Percentiles rank a stretch among this genome's conserved stretches.
Evolutionary conservation across 2,797 vertebrate species (phyloP).

Genomic region (Mareca strepera): DNA sequence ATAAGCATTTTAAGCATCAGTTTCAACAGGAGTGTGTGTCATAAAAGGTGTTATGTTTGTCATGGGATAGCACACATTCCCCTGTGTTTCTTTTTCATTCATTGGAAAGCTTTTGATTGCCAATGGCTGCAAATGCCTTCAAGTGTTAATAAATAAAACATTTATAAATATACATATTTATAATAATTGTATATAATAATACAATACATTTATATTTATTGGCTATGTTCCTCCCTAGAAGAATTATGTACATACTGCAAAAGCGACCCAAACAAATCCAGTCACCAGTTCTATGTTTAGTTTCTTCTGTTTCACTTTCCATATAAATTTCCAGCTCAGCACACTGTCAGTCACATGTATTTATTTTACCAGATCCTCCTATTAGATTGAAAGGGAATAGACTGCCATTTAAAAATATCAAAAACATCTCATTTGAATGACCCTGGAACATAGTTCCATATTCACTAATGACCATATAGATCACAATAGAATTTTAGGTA

Average conservation of each 20-base stretch:
- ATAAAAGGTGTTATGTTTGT: not conserved
- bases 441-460: slow-evolving; percentile 3
- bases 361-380: not conserved
- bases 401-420: not conserved
- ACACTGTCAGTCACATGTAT: not conserved
- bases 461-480: slow-evolving; percentile 46
- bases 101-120: not conserved
- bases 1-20: not conserved
- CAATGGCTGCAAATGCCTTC: not conserved
- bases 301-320: not conserved
- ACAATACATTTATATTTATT: not conserved
- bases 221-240: not conserved
- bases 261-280: not conserved
- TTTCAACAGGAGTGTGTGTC: not conserved
- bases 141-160: not conserved
- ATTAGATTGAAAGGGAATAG: not conserved
- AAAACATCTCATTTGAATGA: slow-evolving; percentile 14
- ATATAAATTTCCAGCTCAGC: not conserved
- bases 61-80: not conserved
- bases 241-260: not conserved
- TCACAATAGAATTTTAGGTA: not conserved
- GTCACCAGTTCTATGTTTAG: not conserved
- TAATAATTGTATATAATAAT: not conserved
- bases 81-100: not conserved
- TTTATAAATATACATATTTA: not conserved